Percentiles rank a stretch among this genome's conserved stretches.
Evolutionary conservation across 2,797 vertebrate genomes (phyloP).

Genomic region (Crocidura indochinensis): DNA sequence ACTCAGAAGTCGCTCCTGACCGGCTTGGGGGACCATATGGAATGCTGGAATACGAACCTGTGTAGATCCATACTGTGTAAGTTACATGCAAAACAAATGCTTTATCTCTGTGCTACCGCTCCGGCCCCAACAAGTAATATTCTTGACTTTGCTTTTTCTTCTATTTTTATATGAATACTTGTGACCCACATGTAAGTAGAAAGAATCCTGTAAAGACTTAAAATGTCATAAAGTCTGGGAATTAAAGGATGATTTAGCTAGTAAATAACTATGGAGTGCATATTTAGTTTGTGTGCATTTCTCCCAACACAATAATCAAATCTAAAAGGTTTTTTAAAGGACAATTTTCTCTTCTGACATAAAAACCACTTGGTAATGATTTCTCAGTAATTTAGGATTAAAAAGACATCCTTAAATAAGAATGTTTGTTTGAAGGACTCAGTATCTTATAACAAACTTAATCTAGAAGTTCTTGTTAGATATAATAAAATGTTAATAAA

Average conservation of each 20-base stretch:
- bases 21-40: too few relatives aligned
- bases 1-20: too few relatives aligned
- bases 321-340: background rate
- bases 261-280: background rate
- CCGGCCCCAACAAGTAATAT: too few relatives aligned
- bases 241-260: background rate
- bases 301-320: constrained; percentile 19
- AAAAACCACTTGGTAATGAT: background rate
- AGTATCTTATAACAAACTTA: background rate
- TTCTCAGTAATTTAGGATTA: background rate
- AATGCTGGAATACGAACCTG: too few relatives aligned
- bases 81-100: too few relatives aligned
- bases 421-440: background rate
- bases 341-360: background rate
- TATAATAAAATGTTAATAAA: background rate
- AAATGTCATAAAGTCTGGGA: background rate
- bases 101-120: too few relatives aligned
- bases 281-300: background rate
- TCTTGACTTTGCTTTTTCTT: background rate
- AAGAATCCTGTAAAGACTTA: background rate
- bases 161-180: constrained; percentile 8
- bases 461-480: background rate
- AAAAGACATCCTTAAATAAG: background rate
- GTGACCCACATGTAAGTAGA: background rate
- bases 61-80: too few relatives aligned